Base-by-base conservation (phyloP, 2,113 vertebrate genomes). In the Dendrocopos noguchii region DNA sequence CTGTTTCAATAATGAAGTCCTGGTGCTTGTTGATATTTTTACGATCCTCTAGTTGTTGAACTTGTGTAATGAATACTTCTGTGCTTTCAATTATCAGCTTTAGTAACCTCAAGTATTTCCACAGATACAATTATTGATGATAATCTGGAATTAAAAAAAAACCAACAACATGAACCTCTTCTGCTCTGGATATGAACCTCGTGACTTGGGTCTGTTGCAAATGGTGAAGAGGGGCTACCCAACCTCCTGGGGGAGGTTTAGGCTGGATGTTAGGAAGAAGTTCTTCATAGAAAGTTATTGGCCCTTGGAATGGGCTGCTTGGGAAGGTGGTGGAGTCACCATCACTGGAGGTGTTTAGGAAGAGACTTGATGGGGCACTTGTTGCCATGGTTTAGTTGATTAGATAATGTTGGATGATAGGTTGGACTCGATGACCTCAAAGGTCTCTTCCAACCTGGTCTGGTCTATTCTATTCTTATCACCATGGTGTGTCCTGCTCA, bases 401-500 rank as follows among this genome's bases (percentile, higher is more conserved):
- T 39, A 39, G 39, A 39, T 39, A 39, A 10, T 39, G 11, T 39
- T 39, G 39, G 39, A 39, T 39, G 39, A 39, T 39, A 39, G 39
- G 39, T 39, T 39, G 39, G 39, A 39, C 39, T 39, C 39, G 10
- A 39, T 39, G 39, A 39, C 12, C 39, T 39, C 39, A 39, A 39
- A 39, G 39, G 11, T 39, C 11, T 39, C 39, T 39, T 39, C 39
- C 39, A 39, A 39, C 39, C 39, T 39, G 39, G 39, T 39, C 39
- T 39, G 39, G 39, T 39, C 39, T 39, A 11, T 11, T 39, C 39
- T 39, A 39, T 39, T 39, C 39, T 39, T 10, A 12, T 70, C 47
- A n/a, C n/a, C n/a, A 27, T 0, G 0, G 19, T 8, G 8, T 27
- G 9, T 55, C 52, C 31, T 67, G 31, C 50, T 77, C 14, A 6